Evolutionary conservation across 2,888 invertebrate species (phyloP), one percentile per base, ranked within the genome.

Genomic region (Orthonevra nobilis): DNA sequence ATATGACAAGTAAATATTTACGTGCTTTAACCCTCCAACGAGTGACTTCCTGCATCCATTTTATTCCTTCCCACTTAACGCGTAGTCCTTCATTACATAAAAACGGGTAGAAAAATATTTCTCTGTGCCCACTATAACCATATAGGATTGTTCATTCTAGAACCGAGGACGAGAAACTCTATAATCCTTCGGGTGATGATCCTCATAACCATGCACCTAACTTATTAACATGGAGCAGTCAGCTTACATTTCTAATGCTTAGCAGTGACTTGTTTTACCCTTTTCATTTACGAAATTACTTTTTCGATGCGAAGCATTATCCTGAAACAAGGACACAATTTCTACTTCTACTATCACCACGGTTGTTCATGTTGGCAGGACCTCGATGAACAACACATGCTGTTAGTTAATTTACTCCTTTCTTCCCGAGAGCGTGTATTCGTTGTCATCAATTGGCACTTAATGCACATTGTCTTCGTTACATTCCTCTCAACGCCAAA

Each of bases 371-470:
- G 32, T 40, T 12, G 17, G 12, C 38, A 32, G 30, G 19, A 46
- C 26, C 26, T 54, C 14, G 30, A 12, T 32, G 23, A n/a, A 20
- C 28, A 58, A 48, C 40, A 70, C 61, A 52, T 63, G 48, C 60
- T 30, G 50, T 26, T 46, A 54, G 68, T 60, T 9, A 50, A 68
- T 44, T 74, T 60, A 36, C 40, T 54, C 74, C 19, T 44, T 46
- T 20, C 46, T 5, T 20, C n/a, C 2, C n/a, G n/a, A n/a, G n/a
- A n/a, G 14, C 0, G 34, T 32, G 30, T 23, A 38, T 40, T 40
- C 63, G 54, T 50, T 63, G 63, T 58, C 70, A 75, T 75, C 75
- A 75, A 75, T 75, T 75, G 75, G 75, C 70, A 75, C 75, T 75
- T 75, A 75, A 75, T 63, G 75, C 70, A 75, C 50, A 70, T 75